Percentiles rank a stretch among this genome's conserved stretches.
Evolutionary conservation across 2,888 invertebrate species (phyloP).

Genomic region (Eucera pruinosa): DNA sequence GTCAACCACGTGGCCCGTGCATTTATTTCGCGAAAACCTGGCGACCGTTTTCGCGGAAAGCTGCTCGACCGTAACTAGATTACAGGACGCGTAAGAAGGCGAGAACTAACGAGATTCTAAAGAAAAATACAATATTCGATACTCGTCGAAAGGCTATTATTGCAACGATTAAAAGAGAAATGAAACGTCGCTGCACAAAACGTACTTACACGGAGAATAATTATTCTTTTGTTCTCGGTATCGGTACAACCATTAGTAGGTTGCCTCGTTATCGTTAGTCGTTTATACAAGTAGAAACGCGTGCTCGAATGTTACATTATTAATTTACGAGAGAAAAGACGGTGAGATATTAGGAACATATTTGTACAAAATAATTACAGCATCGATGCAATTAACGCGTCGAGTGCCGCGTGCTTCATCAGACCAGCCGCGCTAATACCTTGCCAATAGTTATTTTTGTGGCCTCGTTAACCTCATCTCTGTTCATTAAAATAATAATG

Average conservation of each 20-base stretch:
- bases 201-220: constrained; percentile 13
- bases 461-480: no score
- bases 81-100: constrained; percentile 43
- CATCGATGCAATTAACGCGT: no score
- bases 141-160: constrained; percentile 22
- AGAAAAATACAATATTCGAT: constrained; percentile 27
- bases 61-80: constrained; percentile 37
- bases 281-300: constrained; percentile 35
- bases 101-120: constrained; percentile 43
- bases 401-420: no score
- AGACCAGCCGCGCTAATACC: no score
- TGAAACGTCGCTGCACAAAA: neutral
- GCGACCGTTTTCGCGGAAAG: no score
- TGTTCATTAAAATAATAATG: no score
- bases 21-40: no score
- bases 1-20: no score
- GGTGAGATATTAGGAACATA: constrained; percentile 7
- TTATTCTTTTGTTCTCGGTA: constrained; percentile 7
- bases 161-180: constrained; percentile 5
- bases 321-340: constrained; percentile 10
- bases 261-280: constrained; percentile 57
- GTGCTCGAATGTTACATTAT: neutral
- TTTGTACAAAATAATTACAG: neutral
- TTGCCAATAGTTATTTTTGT: no score
- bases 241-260: constrained; percentile 43